phyloP scores from a whole-genome alignment of 2,797 vertebrate genomes.

The Cryptoblepharus egeriae region DNA sequence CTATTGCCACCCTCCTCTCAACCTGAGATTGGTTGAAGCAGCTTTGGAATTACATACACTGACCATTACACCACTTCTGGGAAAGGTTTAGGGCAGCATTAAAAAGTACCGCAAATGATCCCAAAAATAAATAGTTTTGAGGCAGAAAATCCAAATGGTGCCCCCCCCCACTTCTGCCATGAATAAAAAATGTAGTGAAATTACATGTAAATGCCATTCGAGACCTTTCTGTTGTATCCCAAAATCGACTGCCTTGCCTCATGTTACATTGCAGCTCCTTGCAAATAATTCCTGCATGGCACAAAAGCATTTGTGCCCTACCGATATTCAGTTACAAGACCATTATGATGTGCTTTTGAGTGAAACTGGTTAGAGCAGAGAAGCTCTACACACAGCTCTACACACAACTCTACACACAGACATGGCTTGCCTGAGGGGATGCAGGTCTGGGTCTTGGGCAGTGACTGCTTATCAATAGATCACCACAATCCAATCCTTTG shows the following conservation, averaged over 20 bases:
- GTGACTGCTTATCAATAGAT: neutral
- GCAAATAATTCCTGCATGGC: too few species aligned
- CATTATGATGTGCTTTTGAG: too few species aligned
- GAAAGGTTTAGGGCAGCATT: neutral
- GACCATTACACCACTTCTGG: neutral
- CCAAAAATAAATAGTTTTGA: too few species aligned
- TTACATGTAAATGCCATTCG: neutral
- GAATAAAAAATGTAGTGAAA: neutral
- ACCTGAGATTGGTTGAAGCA: neutral
- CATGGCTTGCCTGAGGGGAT: too few species aligned
- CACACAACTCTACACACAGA: too few species aligned
- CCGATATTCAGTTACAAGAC: neutral
- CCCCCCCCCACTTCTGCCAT: neutral
- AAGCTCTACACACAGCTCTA: too few species aligned
- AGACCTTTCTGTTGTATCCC: neutral
- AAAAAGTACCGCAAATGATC: neutral
- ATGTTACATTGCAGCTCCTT: too few species aligned
- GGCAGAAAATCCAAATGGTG: neutral
- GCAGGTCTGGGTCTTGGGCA: neutral
- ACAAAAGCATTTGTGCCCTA: neutral
- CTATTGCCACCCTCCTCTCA: too few species aligned
- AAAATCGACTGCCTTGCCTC: neutral
- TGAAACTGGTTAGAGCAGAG: neutral
- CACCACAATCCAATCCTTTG: conserved; percentile 27
- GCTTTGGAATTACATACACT: neutral